Evolutionary conservation across 2,888 invertebrate species (phyloP), one percentile per base, ranked within the genome.

Genomic region (Anorthoa munda): DNA sequence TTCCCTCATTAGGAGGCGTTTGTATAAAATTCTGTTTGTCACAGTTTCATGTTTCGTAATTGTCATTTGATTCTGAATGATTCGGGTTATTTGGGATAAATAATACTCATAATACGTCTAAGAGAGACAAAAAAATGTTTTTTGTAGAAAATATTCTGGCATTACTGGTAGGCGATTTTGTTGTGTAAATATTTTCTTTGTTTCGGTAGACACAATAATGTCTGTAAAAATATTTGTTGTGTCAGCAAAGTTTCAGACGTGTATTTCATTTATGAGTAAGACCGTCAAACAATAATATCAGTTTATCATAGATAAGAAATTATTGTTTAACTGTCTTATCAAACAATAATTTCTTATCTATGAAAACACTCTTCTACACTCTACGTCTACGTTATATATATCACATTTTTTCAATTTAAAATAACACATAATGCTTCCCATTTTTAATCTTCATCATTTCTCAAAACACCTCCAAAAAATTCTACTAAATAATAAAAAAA

Each of bases 1-100:
- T 77, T 77, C 80, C 76, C 75, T 88, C 85, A 83, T 87, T 87
- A 87, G 78, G 11, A 65, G 15, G 61, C 74, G 53, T 66, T 65
- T 77, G 73, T 86, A 75, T 64, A 72, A 71, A 78, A 85, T 82
- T 83, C 75, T 74, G 78, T 85, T 84, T 81, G 75, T 73, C 83
- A 73, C 78, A 58, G 68, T 61, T 65, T 61, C 56, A 46, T 68
- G 63, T 75, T 75, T 60, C 53, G 51, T 77, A 66, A 82, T 79
- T 75, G 64, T 77, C 68, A 31, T 77, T 79, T 79, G 77, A 79
- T 82, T 61, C 72, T 55, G 23, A 67, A 70, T 71, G 65, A 63
- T 84, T 82, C 61, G 18, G 70, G 61, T 81, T 81, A 69, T 75
- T 23, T 51, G 15, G 7, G 26, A 31, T 71, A 70, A 72, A 76